Evolutionary conservation across 2,113 vertebrate genomes (phyloP).

Genomic region (Psophia crepitans): DNA sequence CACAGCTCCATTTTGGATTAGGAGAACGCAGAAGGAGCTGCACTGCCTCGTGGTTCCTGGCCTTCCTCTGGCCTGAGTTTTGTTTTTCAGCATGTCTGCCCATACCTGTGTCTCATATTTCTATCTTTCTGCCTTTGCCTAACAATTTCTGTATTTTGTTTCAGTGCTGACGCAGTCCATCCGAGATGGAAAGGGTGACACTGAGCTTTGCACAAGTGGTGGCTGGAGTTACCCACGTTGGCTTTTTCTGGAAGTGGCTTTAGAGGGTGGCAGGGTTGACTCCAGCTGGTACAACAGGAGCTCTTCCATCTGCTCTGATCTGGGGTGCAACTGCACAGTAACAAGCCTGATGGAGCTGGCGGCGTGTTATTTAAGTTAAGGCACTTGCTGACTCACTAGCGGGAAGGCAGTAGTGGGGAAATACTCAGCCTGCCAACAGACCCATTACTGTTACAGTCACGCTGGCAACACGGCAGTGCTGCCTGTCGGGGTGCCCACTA

Average conservation of each 20-base stretch:
- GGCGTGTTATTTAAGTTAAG: neutral
- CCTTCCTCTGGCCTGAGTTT: neutral
- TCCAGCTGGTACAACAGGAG: neutral
- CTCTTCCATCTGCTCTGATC: slow-evolving; percentile 1
- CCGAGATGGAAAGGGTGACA: accelerated
- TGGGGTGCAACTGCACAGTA: neutral
- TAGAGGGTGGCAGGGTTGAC: neutral
- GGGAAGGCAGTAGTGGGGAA: neutral
- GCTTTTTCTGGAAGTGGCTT: neutral
- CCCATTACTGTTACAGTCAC: neutral
- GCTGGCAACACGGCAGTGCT: neutral
- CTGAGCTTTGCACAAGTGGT: neutral
- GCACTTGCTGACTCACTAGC: slow-evolving; percentile 23
- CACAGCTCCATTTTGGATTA: accelerated
- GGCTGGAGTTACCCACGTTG: neutral
- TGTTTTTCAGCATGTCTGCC: neutral
- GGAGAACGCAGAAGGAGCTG: neutral
- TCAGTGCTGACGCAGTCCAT: neutral
- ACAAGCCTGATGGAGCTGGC: neutral
- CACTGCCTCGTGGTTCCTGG: neutral
- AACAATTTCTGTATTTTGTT: neutral
- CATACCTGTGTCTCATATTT: neutral
- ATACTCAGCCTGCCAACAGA: neutral
- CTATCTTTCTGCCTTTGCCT: neutral
- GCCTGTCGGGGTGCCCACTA: neutral